Evolutionary conservation across 2,113 vertebrate species (phyloP), one percentile per base, ranked within the genome.

Genomic region (Myotis yumanensis): DNA sequence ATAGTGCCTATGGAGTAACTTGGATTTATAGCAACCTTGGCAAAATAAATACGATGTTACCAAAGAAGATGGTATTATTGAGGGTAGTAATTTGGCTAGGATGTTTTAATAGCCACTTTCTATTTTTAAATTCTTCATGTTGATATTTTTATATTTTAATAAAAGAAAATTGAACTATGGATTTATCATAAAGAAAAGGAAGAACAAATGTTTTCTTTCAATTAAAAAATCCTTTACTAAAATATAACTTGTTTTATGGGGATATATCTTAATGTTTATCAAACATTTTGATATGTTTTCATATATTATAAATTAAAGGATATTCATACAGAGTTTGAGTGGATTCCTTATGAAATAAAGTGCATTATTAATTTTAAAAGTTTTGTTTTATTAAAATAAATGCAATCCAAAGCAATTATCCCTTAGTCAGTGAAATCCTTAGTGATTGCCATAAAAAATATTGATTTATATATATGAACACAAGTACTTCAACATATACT

Each of bases 61-160:
- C 72, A 82, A 89, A 73, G 10, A 72, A 75, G 35, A 71, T 54
- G 40, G 10, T 89, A 51, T 52, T 95, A 64, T 30, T 64, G 48
- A 86, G 4, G 35, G 11, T 54, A 11, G 20, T 28, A 76, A 40
- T 71, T 85, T 76, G 6, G 18, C 11, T 81, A 25, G 8, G 9
- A 87, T 86, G 9, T 68, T 97, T 84, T 85, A 81, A 95, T 16
- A 85, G 5, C 1, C 4, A 76, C 0, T 91, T 94, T 72, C 57
- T 79, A 28, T 62, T 83, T 91, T 87, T 48, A 90, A 91, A 68
- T 57, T 93, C 3, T 95, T 43, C 71, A 30, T 77, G 37, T 69
- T 81, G 32, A 11, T 84, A 92, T 85, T 68, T 80, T 95, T 89
- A 68, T 72, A 87, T 82, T 89, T 93, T 95, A 90, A 52, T 40